phyloP scores from a whole-genome alignment of 2,888 invertebrate species.

The Kryphioiulus occultus region DNA sequence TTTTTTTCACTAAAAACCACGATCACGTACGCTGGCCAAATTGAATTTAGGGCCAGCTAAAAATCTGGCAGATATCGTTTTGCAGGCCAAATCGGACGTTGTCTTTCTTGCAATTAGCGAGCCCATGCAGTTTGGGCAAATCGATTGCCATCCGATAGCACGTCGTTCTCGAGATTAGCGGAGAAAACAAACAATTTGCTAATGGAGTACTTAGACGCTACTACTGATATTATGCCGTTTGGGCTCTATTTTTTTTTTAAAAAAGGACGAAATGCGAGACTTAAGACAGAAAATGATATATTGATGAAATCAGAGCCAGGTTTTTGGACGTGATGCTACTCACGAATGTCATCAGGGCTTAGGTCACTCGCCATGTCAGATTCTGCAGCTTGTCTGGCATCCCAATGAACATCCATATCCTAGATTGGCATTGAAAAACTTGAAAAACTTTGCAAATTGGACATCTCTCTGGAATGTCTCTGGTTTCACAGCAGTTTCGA shows the following conservation, averaged over 20 bases:
- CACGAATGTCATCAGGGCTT: not conserved
- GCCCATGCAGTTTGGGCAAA: not conserved
- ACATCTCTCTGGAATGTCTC: not conserved
- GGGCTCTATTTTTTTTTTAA: not conserved
- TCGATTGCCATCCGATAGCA: slow-evolving; percentile 25
- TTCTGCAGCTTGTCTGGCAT: too few species aligned
- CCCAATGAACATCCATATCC: not conserved
- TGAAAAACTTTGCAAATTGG: not conserved
- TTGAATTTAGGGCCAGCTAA: not conserved
- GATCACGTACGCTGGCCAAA: not conserved
- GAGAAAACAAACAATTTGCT: slow-evolving; percentile 16
- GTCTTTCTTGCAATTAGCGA: slow-evolving; percentile 16
- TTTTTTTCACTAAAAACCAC: not conserved
- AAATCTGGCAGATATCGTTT: not conserved
- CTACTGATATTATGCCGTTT: not conserved
- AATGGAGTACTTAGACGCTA: not conserved
- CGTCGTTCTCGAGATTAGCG: not conserved
- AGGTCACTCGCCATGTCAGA: not conserved
- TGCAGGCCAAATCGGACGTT: not conserved
- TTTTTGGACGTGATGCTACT: slow-evolving; percentile 7
- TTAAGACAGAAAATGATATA: not conserved
- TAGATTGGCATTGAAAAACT: not conserved
- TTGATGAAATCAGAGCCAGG: not conserved
- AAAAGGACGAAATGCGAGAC: not conserved
- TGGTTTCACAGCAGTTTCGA: not conserved